Evolutionary conservation across 2,113 vertebrate genomes (phyloP).

Genomic region (Microcebus ravelobensis): DNA sequence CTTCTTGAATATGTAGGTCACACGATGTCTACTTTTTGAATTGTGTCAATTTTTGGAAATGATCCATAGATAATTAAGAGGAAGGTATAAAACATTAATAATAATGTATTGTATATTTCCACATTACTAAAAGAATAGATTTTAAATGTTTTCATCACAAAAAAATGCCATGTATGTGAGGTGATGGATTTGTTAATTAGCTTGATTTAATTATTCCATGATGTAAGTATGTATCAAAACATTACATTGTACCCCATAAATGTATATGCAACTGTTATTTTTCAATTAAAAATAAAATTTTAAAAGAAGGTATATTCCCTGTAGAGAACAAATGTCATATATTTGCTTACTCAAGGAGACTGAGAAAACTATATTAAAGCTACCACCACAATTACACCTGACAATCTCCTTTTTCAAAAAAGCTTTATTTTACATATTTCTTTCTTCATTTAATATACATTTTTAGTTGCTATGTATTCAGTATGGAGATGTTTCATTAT

Average conservation of each 20-base stretch:
- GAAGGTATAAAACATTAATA: not conserved
- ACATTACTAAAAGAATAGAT: not conserved
- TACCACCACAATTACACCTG: not conserved
- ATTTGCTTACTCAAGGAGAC: not conserved
- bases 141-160: not conserved
- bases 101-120: not conserved
- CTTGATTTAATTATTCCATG: not conserved
- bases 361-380: not conserved
- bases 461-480: not conserved
- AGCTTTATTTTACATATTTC: not conserved
- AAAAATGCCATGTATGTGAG: not conserved
- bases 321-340: not conserved
- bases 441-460: not conserved
- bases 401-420: not conserved
- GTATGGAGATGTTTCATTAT: not conserved
- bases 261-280: not conserved
- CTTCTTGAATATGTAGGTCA: not conserved
- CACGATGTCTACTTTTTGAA: not conserved
- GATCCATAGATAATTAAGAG: slow-evolving; percentile 20
- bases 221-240: not conserved
- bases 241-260: not conserved
- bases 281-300: slow-evolving; percentile 5
- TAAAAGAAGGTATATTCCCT: not conserved
- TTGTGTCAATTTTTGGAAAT: not conserved
- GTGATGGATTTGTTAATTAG: not conserved